Evolutionary conservation across 2,797 vertebrate species (phyloP).

Genomic region (Spinibarbus caldwelli): DNA sequence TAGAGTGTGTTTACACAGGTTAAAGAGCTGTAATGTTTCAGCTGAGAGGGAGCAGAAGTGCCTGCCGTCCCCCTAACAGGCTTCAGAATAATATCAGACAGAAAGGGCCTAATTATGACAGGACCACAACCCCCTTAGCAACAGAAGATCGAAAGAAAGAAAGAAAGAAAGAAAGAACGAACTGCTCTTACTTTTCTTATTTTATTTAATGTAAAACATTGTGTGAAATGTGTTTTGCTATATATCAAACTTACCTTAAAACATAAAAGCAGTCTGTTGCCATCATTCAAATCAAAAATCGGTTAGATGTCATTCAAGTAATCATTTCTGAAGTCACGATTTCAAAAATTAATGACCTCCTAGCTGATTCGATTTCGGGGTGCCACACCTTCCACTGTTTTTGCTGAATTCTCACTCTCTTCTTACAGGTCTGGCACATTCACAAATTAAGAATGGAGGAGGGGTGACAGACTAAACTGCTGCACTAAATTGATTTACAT

Average conservation of each 20-base stretch:
- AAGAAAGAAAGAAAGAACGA: too few species aligned
- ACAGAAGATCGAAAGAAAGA: too few species aligned
- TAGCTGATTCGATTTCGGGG: not conserved
- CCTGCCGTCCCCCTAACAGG: constrained; percentile 46
- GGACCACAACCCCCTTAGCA: constrained; percentile 12
- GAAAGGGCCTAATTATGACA: constrained; percentile 50
- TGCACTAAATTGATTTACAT: constrained; percentile 25
- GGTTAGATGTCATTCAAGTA: not conserved
- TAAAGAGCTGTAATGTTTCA: constrained; percentile 57
- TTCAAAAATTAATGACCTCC: not conserved
- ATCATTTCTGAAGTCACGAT: not conserved
- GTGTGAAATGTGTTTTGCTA: too few species aligned
- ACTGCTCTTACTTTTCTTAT: too few species aligned
- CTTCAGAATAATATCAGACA: constrained; percentile 37
- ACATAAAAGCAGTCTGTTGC: too few species aligned
- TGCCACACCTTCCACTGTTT: constrained; percentile 6
- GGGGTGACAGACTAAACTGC: constrained; percentile 35
- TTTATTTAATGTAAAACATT: too few species aligned
- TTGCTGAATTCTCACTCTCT: constrained; percentile 22
- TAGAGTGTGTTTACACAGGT: constrained; percentile 56
- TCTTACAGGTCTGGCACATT: constrained; percentile 40
- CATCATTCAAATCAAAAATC: not conserved
- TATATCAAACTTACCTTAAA: too few species aligned
- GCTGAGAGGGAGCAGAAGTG: constrained; percentile 44
- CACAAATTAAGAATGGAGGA: constrained; percentile 25